Conservation (phyloP, 2,797 vertebrate species). For the Micromesistius poutassou region DNA sequence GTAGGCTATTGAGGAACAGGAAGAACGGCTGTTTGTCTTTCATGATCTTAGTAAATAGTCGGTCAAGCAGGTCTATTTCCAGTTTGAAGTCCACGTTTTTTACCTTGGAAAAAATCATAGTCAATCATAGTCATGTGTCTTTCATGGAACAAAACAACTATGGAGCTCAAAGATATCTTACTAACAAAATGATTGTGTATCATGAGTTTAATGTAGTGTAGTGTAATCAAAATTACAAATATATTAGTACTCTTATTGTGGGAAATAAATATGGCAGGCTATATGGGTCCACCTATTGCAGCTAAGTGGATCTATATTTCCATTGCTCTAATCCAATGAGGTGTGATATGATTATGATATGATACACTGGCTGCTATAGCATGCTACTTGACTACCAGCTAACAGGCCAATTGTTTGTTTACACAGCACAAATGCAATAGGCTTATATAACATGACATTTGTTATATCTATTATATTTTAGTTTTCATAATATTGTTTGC, state of each 20-base stretch:
- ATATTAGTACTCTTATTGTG: neutral
- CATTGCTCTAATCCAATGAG: conserved; percentile 16
- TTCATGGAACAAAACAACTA: neutral
- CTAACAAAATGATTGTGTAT: neutral
- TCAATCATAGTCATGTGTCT: neutral
- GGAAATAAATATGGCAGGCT: neutral
- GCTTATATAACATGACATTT: neutral
- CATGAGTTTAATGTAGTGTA: neutral
- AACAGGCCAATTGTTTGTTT: neutral
- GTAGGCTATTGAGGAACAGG: conserved; percentile 1
- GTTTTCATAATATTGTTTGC: conserved; percentile 2
- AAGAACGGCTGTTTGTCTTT: conserved; percentile 2
- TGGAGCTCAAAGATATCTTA: neutral
- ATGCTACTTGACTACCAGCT: neutral
- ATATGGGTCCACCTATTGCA: neutral
- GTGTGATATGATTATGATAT: conserved; percentile 15
- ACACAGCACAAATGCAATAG: neutral
- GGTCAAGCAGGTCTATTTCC: neutral
- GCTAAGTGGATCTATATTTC: conserved; percentile 11
- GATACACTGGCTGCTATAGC: neutral
- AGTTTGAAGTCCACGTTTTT: neutral
- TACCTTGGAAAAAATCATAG: neutral
- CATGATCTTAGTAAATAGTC: neutral
- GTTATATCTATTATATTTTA: neutral
- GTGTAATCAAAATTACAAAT: neutral